Evolutionary conservation across 2,797 vertebrate genomes (phyloP).

Genomic region (Lepus townsendii): DNA sequence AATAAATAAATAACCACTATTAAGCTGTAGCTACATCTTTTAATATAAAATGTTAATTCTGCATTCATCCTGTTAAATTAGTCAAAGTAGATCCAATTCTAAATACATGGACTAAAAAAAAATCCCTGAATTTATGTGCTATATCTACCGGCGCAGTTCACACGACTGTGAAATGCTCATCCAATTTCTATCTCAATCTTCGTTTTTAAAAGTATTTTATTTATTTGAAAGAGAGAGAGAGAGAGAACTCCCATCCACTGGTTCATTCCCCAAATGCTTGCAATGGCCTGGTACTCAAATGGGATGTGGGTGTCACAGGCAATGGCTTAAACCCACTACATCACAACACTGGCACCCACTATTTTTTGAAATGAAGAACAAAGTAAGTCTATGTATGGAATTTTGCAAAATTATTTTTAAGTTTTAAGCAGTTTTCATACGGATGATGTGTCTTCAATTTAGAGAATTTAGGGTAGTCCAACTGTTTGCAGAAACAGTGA

Average conservation of each 20-base stretch:
- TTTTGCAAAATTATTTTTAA: background rate
- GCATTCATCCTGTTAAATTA: background rate
- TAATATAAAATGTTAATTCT: background rate
- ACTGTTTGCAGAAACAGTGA: background rate
- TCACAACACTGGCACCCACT: too few relatives aligned
- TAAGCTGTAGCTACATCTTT: background rate
- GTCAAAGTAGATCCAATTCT: too few relatives aligned
- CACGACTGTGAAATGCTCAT: background rate
- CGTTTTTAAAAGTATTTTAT: too few relatives aligned
- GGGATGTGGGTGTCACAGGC: too few relatives aligned
- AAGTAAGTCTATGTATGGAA: background rate
- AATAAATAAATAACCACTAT: background rate
- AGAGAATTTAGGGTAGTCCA: background rate
- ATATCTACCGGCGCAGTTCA: background rate
- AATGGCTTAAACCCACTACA: too few relatives aligned
- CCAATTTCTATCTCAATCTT: conserved; percentile 37
- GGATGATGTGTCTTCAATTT: background rate
- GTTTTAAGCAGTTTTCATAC: background rate
- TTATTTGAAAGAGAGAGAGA: too few relatives aligned
- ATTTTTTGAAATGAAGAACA: conserved; percentile 34
- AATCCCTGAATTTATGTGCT: background rate
- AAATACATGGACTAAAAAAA: background rate
- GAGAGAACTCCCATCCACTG: too few relatives aligned
- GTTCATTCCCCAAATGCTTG: too few relatives aligned
- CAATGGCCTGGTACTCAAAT: too few relatives aligned